A percentile compares a stretch with the other conserved stretches of the same genome.
Evolutionary conservation across 2,888 invertebrate genomes (phyloP).

Genomic region (Lumbricus terrestris): DNA sequence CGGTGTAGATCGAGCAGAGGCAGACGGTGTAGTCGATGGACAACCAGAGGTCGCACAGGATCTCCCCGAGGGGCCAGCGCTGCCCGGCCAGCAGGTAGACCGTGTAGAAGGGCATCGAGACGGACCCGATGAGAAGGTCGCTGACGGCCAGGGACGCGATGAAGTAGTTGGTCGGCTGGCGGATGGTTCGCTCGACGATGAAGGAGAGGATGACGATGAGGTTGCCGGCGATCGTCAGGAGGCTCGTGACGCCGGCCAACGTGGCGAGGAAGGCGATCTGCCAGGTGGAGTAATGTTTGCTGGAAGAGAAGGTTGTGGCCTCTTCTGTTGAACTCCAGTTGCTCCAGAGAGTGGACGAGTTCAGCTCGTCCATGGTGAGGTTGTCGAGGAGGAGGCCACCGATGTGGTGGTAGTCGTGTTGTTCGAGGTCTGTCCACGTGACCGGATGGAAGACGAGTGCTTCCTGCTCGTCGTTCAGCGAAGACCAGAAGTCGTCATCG

Average conservation of each 20-base stretch:
- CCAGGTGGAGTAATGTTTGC: conserved; percentile 65
- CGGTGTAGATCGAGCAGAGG: conserved; percentile 92
- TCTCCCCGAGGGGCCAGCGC: conserved; percentile 88
- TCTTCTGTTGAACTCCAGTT: not conserved
- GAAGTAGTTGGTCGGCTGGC: conserved; percentile 93
- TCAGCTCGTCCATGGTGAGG: not conserved
- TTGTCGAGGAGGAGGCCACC: not conserved
- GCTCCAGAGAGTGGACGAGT: not conserved
- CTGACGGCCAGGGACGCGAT: conserved; percentile 96
- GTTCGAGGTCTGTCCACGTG: not conserved
- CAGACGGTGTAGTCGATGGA: conserved; percentile 99
- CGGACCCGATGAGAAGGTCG: conserved; percentile 88
- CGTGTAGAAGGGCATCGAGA: conserved; percentile 77
- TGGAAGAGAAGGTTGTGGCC: not conserved
- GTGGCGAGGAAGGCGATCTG: conserved; percentile 84
- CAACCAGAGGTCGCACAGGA: conserved; percentile 95
- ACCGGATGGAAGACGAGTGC: not conserved
- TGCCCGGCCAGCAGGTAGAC: conserved; percentile 92
- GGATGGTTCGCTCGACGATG: conserved; percentile 81
- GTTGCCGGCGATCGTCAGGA: conserved; percentile 89
- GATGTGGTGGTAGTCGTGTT: not conserved
- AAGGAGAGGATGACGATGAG: conserved; percentile 91
- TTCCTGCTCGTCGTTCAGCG: not conserved
- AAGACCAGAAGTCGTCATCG: not conserved
- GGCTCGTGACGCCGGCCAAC: conserved; percentile 80